These are phyloP conservation scores for Ptilodon capucinus DNA, from an alignment of 2,888 invertebrate genomes.

Conservation along the genomic window DNA sequence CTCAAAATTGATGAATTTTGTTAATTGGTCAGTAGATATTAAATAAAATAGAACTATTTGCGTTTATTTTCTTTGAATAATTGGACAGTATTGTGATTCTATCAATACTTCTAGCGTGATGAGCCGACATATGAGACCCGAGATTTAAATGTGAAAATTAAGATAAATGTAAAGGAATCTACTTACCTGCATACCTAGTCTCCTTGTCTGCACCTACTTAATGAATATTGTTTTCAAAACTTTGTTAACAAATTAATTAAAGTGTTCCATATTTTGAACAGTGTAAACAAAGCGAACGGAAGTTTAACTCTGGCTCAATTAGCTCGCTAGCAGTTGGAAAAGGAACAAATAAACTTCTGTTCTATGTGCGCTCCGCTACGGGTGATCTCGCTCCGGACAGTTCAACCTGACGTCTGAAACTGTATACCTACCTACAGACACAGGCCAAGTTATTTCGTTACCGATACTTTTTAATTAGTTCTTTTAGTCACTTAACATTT, in stretches of 20 bases:
- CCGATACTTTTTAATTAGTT: background rate
- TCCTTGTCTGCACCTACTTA: background rate
- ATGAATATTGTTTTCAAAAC: background rate
- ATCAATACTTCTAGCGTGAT: too few relatives aligned
- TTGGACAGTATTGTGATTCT: background rate
- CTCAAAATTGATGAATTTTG: background rate
- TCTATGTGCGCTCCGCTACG: conserved; percentile 33
- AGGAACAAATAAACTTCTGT: conserved; percentile 47
- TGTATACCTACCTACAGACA: conserved; percentile 19
- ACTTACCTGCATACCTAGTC: too few relatives aligned
- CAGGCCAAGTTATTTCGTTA: conserved; percentile 5
- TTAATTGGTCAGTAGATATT: background rate
- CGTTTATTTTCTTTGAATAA: background rate
- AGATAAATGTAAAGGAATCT: too few relatives aligned
- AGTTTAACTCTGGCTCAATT: conserved; percentile 47
- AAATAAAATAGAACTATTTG: background rate
- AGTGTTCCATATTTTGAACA: conserved; percentile 8
- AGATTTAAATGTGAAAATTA: too few relatives aligned
- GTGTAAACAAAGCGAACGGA: conserved; percentile 30
- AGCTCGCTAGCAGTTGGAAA: conserved; percentile 36
- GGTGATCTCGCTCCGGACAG: conserved; percentile 39
- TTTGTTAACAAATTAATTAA: conserved; percentile 2
- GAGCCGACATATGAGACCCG: too few relatives aligned
- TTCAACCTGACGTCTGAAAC: conserved; percentile 36
- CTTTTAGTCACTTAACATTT: background rate